A percentile compares a stretch with the other conserved stretches of the same genome.
Conservation (phyloP, 30 jellyfish, hydroid and myxozoan species). For the Aurelia sp. region DNA sequence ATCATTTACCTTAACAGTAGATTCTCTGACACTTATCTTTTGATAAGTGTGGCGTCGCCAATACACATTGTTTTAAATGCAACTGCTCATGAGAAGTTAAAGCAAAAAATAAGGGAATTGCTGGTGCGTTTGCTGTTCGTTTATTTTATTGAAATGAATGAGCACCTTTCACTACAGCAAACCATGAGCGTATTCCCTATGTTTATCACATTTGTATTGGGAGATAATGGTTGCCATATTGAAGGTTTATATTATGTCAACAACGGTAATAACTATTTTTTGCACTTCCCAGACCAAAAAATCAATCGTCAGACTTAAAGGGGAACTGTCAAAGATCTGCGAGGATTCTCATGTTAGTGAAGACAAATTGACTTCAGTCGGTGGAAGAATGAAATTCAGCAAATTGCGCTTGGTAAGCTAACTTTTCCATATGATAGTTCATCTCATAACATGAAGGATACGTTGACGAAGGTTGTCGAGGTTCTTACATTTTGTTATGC, state of each 20-base stretch:
- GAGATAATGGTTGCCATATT: neutral
- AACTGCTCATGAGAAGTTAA: no score
- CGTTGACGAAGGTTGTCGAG: neutral
- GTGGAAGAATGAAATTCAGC: conserved; percentile 36
- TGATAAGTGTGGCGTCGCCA: no score
- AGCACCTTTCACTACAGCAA: no score
- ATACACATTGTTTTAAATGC: no score
- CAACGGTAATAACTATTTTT: conserved; percentile 2
- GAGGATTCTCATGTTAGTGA: neutral
- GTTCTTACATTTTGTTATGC: no score
- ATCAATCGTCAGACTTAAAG: conserved; percentile 5
- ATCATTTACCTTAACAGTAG: no score
- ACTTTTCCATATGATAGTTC: neutral
- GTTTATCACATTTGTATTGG: no score
- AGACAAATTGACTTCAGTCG: conserved; percentile 24
- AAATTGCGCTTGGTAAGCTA: conserved; percentile 32
- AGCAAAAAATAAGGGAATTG: no score
- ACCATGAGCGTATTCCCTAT: no score
- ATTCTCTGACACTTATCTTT: no score
- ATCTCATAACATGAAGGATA: neutral
- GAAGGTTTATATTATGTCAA: neutral
- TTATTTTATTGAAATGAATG: no score
- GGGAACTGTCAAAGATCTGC: conserved; percentile 20
- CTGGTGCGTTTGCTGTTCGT: no score
- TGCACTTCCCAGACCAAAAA: conserved; percentile 18